Evolutionary conservation across 1,140 invertebrate genomes (phyloP), one percentile per base, ranked within the genome.

Genomic region (Drosophila ohnishii): DNA sequence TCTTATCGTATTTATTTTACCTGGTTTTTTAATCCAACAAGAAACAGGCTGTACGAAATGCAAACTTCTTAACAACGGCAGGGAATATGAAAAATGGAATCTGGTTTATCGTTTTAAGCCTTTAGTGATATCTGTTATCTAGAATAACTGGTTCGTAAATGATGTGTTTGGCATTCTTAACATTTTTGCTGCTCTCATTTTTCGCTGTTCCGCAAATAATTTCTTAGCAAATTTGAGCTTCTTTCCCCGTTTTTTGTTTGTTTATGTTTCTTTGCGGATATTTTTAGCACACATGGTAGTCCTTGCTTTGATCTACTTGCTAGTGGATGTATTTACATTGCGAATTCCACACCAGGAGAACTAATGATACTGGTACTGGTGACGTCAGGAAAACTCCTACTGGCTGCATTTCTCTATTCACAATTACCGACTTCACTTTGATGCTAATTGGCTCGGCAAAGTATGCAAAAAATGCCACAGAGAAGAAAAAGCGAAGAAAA

Each of bases 401-500:
- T 28, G 30, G 19, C 45, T 66, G 32, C 16, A 57, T 61, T 85
- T 85, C 80, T 73, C 75, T 67, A 55, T 69, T 78, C 65, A 47
- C 82, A 51, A 39, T 65, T 48, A 37, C 16, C 30, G 28, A 55
- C 63, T 55, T 22, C 63, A 66, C 48, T 53, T 47, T 28, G 56
- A 59, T 85, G 78, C 62, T 85, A 85, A 85, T 81, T 87, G 62
- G 59, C 71, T 75, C 42, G 59, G 59, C 56, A 83, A 76, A 85
- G 51, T 66, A 82, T 78, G 83, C 70, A 60, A 75, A 74, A 61
- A 82, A 67, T 71, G 57, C 35, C 35, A 84, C 34, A 45, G 35
- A 64, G 44, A 63, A 83, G 40, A 79, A 82, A 84, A 84, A 71
- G 64, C 50, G 48, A 35, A 72, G 74, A 87, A 85, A 87, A 87